A percentile compares a stretch with the other conserved stretches of the same genome.
phyloP scores from a whole-genome alignment of 2,888 invertebrate species.

The Orthosia incerta region DNA sequence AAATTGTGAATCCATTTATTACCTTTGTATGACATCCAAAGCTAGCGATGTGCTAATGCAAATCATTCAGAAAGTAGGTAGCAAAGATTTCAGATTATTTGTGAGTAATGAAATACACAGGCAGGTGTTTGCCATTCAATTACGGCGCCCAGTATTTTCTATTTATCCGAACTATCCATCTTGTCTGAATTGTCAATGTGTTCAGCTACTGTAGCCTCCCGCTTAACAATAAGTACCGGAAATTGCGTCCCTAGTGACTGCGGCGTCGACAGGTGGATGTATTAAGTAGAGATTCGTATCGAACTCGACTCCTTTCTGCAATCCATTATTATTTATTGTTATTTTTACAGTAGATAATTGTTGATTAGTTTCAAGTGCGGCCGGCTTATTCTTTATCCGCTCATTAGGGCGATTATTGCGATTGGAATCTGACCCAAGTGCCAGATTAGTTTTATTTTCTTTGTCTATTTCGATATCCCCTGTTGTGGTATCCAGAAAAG shows the following conservation, averaged over 20 bases:
- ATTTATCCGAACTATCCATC: conserved; percentile 62
- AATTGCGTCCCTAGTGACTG: conserved; percentile 63
- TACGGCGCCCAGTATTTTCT: conserved; percentile 50
- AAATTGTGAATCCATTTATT: conserved; percentile 7
- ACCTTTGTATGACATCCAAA: not conserved
- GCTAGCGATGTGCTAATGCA: conserved; percentile 11
- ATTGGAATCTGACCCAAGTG: conserved; percentile 19
- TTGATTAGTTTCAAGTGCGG: conserved; percentile 16
- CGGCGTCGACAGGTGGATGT: conserved; percentile 60
- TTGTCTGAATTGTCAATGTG: conserved; percentile 57
- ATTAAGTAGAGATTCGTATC: conserved; percentile 57
- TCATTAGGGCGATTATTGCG: conserved; percentile 43
- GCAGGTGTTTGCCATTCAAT: conserved; percentile 44
- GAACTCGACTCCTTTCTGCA: conserved; percentile 37
- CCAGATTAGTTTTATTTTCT: conserved; percentile 21
- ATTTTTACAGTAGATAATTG: conserved; percentile 31
- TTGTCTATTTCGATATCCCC: conserved; percentile 9
- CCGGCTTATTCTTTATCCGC: conserved; percentile 5
- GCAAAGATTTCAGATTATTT: conserved; percentile 22
- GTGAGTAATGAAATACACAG: conserved; percentile 35
- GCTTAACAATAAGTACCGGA: conserved; percentile 64
- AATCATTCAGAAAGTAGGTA: conserved; percentile 12
- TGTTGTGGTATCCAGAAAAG: not conserved
- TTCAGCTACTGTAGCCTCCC: conserved; percentile 55
- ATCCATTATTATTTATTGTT: conserved; percentile 44